A percentile compares a stretch with the other conserved stretches of the same genome.
Evolutionary conservation across 2,113 vertebrate species (phyloP).

Genomic region (Melanostigma gelatinosum): DNA sequence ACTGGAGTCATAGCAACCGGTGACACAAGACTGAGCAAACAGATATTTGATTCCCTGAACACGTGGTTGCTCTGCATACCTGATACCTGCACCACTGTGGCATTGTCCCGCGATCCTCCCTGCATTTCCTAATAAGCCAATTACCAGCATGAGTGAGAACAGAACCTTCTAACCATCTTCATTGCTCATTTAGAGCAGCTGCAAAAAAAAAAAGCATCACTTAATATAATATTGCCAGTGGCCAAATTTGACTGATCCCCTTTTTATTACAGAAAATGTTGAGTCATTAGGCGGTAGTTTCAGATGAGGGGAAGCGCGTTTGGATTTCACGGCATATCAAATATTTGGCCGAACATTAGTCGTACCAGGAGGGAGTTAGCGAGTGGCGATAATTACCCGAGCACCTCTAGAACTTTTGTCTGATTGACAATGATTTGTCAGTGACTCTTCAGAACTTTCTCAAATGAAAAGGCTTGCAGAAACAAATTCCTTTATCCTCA

Average conservation of each 20-base stretch:
- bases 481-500: slow-evolving; percentile 24
- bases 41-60: slow-evolving; percentile 44
- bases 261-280: not conserved
- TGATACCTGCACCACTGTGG: slow-evolving; percentile 33
- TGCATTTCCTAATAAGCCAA: slow-evolving; percentile 20
- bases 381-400: slow-evolving; percentile 1
- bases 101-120: not conserved
- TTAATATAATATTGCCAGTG: slow-evolving; percentile 11
- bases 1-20: slow-evolving; percentile 26
- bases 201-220: slow-evolving; percentile 8
- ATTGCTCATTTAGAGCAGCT: slow-evolving; percentile 15
- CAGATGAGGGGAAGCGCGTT: slow-evolving; percentile 6
- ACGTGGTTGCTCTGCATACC: not conserved
- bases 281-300: not conserved
- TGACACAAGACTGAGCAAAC: slow-evolving; percentile 19
- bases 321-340: slow-evolving; percentile 11
- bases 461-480: slow-evolving; percentile 9
- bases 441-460: slow-evolving; percentile 6
- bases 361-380: not conserved
- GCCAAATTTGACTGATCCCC: slow-evolving; percentile 11
- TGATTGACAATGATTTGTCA: slow-evolving; percentile 26
- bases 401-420: slow-evolving; percentile 10
- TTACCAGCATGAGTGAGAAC: slow-evolving; percentile 23
- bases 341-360: slow-evolving; percentile 28
- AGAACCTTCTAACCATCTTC: slow-evolving; percentile 18